A percentile compares a stretch with the other conserved stretches of the same genome.
These are phyloP conservation scores for Tamias sibiricus DNA, from an alignment of 2,113 vertebrate species.

Conservation along the genomic window DNA sequence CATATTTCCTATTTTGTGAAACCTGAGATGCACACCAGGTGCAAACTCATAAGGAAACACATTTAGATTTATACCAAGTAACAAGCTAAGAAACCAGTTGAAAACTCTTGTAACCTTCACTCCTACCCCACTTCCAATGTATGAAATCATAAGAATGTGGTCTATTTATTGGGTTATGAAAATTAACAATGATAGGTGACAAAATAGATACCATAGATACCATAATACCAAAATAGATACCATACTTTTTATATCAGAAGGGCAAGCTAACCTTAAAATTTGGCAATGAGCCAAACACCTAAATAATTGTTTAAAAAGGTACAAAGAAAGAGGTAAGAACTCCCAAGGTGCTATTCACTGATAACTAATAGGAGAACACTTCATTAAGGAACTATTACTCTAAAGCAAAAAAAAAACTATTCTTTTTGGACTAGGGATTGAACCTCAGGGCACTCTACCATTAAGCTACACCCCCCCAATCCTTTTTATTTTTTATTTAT, in stretches of 20 bases:
- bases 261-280: neutral
- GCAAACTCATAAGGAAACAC: neutral
- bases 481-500: no score
- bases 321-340: neutral
- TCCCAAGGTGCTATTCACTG: neutral
- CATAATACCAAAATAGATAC: neutral
- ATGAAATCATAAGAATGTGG: neutral
- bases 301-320: neutral
- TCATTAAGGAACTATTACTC: neutral
- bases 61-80: neutral
- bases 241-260: neutral
- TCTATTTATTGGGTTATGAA: neutral
- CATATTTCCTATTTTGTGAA: neutral
- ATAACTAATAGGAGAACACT: neutral
- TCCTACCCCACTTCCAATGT: neutral
- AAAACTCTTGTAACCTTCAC: neutral
- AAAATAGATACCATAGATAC: neutral
- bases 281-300: neutral
- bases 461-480: no score
- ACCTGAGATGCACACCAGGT: neutral
- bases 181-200: neutral
- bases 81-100: neutral
- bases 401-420: no score
- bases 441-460: no score
- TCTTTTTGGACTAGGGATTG: no score